Base-by-base conservation (phyloP, 1,140 invertebrate genomes). In the Hylaeus volcanicus region DNA sequence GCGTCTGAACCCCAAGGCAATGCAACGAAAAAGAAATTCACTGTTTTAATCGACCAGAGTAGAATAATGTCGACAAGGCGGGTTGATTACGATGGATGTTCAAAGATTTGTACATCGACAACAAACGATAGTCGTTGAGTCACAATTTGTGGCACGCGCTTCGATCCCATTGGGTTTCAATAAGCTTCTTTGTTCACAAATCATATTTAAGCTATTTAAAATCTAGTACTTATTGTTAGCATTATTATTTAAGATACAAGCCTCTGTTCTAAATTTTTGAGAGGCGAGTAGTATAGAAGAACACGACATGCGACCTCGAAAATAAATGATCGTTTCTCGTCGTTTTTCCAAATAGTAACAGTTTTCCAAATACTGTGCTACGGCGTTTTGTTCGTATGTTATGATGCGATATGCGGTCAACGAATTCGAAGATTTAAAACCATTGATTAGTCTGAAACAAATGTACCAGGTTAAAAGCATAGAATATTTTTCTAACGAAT, bases 181-280 rank as follows among this genome's bases (percentile, higher is more conserved):
- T 43, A 55, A 11, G 69, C 14, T 53, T 58, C 5, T 51, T 60
- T 61, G 56, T 71, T 14, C 9, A 4, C 56, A 63, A 55, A 63
- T 43, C 1, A 63, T 78, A 72, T 72, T 78, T 72, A 78, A 71
- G 2, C 15, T 78, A 78, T 78, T 78, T 78, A 78, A 78, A 63
- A 12, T n/a, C 3, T 78, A 78, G 56, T 2, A 6, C 0, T 43
- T 78, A 64, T 43, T 41, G 37, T 3, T 63, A 61, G 43, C 6
- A 11, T 43, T 78, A 71, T 12, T 9, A 8, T 37, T 41, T 63
- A 78, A 78, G 45, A 15, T 70, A 48, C 41, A 12, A 41, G 1
- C 5, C n/a, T n/a, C 14, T 60, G 48, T 14, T 43, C 37, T 9
- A 5, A n/a, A 64, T 26, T 6, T 74, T 56, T 65, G 9, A 56